Percentiles rank a stretch among this genome's conserved stretches.
These are phyloP conservation scores for Melanotaenia trifasciata DNA, from an alignment of 2,797 vertebrate species.

Conservation along the genomic window DNA sequence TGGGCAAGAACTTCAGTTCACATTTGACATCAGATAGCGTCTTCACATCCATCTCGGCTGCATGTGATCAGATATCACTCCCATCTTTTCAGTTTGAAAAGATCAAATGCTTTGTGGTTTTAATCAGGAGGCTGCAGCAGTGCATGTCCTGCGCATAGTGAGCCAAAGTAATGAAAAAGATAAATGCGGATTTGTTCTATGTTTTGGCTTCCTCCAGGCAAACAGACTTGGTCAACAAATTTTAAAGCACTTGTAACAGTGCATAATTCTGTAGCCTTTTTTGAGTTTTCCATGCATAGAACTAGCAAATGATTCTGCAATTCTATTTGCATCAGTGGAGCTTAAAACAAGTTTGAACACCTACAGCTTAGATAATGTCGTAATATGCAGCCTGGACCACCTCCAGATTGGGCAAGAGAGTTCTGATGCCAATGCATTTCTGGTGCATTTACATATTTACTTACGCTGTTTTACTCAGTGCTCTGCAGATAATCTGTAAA, in stretches of 20 bases:
- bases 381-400: not conserved
- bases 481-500: not conserved
- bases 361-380: not conserved
- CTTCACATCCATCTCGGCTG: not conserved
- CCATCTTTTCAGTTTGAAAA: not conserved
- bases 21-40: not conserved
- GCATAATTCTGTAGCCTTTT: not conserved
- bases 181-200: not conserved
- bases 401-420: not conserved
- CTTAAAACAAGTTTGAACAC: not conserved
- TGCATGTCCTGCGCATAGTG: not conserved
- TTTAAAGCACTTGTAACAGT: not conserved
- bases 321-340: not conserved
- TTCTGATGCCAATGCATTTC: not conserved
- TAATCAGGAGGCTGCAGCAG: not conserved
- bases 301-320: not conserved
- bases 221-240: not conserved
- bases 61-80: not conserved
- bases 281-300: not conserved
- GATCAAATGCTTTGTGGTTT: not conserved
- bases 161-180: not conserved
- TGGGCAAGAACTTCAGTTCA: not conserved
- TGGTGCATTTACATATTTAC: not conserved
- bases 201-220: not conserved
- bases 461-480: not conserved